These are phyloP conservation scores for Lordiphosa andalusiaca DNA, from an alignment of 2,888 invertebrate genomes.

Conservation along the genomic window DNA sequence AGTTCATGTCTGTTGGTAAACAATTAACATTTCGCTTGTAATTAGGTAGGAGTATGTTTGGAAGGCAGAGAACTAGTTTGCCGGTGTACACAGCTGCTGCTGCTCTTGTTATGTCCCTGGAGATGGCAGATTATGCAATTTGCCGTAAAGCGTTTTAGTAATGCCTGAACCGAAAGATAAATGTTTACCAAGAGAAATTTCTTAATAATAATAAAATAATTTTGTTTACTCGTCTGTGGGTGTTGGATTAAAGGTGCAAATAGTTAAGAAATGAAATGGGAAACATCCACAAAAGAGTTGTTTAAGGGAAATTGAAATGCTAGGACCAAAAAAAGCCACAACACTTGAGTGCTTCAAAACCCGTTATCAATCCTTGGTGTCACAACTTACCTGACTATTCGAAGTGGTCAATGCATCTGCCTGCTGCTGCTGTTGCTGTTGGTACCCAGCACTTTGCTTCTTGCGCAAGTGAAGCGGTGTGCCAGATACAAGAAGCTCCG, in stretches of 20 bases:
- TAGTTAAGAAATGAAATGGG: no score
- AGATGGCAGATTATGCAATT: slow-evolving; percentile 7
- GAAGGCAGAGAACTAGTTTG: neutral
- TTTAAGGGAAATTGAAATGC: no score
- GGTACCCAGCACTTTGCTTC: slow-evolving; percentile 48
- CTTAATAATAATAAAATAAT: no score
- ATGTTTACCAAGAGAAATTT: slow-evolving; percentile 7
- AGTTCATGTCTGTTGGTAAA: slow-evolving; percentile 58
- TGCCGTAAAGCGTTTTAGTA: slow-evolving; percentile 7
- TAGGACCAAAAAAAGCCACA: no score
- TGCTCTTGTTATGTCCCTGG: neutral
- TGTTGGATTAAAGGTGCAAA: no score
- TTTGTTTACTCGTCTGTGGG: no score
- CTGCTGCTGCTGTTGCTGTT: slow-evolving; percentile 6
- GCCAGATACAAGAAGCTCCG: slow-evolving; percentile 53
- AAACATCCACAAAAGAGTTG: no score
- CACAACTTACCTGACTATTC: slow-evolving; percentile 57
- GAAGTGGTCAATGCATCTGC: slow-evolving; percentile 16
- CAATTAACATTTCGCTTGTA: slow-evolving; percentile 70
- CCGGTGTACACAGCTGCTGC: neutral
- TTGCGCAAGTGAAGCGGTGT: slow-evolving; percentile 59
- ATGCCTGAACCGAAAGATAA: neutral
- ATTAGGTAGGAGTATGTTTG: slow-evolving; percentile 52
- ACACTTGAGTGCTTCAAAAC: no score
- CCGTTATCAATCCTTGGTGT: neutral